Evolutionary conservation across 2,113 vertebrate species (phyloP).

Genomic region (Tyrannus savana): DNA sequence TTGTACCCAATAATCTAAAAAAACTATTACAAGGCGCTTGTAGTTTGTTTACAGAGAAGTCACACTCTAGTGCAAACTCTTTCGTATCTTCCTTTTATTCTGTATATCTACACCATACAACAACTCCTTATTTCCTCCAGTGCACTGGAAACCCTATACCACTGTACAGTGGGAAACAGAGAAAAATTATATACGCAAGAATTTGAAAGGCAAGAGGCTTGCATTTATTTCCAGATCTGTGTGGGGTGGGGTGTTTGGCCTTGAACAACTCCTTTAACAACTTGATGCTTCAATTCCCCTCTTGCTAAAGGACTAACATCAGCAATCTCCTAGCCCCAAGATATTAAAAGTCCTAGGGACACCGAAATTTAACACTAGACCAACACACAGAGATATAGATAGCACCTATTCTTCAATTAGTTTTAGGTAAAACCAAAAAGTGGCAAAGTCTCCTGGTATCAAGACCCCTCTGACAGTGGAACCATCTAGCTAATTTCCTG

Average conservation of each 20-base stretch:
- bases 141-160: background rate
- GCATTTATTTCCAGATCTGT: background rate
- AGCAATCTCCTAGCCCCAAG: background rate
- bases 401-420: background rate
- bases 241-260: background rate
- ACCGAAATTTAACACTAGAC: background rate
- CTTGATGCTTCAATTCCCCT: background rate
- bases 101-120: background rate
- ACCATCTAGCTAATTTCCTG: background rate
- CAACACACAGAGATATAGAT: background rate
- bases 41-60: background rate
- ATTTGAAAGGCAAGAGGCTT: background rate
- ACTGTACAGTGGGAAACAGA: fast-evolving
- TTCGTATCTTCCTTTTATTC: background rate
- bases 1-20: background rate
- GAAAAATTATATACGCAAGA: background rate
- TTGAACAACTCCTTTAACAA: background rate
- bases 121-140: background rate
- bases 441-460: background rate
- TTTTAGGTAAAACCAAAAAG: background rate
- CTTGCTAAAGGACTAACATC: background rate
- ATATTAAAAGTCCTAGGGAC: background rate
- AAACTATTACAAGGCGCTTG: background rate
- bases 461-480: background rate
- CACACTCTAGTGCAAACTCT: background rate